A percentile compares a stretch with the other conserved stretches of the same genome.
These are phyloP conservation scores for Asbolus verrucosus DNA, from an alignment of 1,140 invertebrate species.

Conservation along the genomic window DNA sequence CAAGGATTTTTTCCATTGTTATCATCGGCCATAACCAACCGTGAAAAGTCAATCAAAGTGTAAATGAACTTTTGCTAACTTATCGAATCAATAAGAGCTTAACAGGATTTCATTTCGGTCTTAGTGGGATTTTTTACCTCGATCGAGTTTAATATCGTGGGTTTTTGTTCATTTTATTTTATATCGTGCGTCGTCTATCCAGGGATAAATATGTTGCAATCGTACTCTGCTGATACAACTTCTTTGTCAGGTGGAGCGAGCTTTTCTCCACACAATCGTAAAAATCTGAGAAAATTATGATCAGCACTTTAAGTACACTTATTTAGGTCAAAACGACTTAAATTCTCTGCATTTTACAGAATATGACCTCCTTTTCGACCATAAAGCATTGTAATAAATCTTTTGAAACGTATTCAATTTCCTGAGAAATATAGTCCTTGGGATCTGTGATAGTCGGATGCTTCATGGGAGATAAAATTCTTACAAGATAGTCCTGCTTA, in stretches of 20 bases:
- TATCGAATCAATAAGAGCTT: constrained; percentile 33
- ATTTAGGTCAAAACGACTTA: too few relatives aligned
- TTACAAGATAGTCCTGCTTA: not conserved
- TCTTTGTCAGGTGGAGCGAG: too few relatives aligned
- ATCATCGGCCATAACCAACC: too few relatives aligned
- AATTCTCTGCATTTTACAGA: not conserved
- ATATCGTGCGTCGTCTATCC: not conserved
- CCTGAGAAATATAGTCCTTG: not conserved
- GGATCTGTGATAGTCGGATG: not conserved
- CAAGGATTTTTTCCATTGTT: too few relatives aligned
- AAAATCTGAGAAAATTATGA: too few relatives aligned
- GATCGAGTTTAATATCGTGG: not conserved
- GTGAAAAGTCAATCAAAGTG: too few relatives aligned
- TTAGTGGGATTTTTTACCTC: not conserved
- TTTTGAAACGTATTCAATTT: constrained; percentile 2
- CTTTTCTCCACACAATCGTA: too few relatives aligned
- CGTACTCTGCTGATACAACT: too few relatives aligned
- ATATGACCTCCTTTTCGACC: not conserved
- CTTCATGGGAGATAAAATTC: too few relatives aligned
- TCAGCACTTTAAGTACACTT: too few relatives aligned
- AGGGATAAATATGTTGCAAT: too few relatives aligned
- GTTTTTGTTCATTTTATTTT: not conserved
- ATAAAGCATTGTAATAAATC: not conserved
- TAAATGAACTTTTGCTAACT: constrained; percentile 25
- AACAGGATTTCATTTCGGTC: constrained; percentile 2